These are phyloP conservation scores for Himalopsyche tibetana DNA, from an alignment of 2,888 invertebrate genomes.

Conservation along the genomic window DNA sequence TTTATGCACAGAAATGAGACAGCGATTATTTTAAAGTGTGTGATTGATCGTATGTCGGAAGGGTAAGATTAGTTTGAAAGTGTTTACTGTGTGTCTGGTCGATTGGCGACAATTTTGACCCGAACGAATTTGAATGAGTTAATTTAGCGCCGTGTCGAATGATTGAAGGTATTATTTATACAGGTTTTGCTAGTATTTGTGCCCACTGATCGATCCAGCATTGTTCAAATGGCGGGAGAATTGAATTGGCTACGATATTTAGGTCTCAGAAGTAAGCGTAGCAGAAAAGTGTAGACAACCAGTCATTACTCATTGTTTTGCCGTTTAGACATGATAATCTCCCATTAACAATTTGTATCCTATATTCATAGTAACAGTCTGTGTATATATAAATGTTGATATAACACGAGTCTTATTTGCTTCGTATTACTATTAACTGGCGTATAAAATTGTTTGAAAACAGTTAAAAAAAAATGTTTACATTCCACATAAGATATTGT, in stretches of 20 bases:
- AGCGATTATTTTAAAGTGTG: constrained; percentile 59
- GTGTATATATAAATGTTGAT: constrained; percentile 38
- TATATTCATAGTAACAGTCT: neutral
- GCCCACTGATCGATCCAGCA: neutral
- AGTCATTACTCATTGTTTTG: neutral
- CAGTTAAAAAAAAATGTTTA: constrained; percentile 49
- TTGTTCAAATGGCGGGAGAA: neutral
- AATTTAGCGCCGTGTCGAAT: constrained; percentile 10
- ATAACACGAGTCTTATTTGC: constrained; percentile 36
- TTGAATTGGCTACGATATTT: constrained; percentile 18
- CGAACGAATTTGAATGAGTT: constrained; percentile 9
- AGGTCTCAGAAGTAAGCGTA: constrained; percentile 16
- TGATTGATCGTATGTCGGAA: constrained; percentile 46
- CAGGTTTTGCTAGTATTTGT: neutral
- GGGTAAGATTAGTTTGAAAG: constrained; percentile 44
- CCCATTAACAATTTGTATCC: neutral
- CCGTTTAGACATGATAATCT: neutral
- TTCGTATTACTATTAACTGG: constrained; percentile 52
- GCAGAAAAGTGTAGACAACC: constrained; percentile 37
- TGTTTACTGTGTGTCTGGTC: constrained; percentile 8
- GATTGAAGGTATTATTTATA: constrained; percentile 15
- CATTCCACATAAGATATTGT: constrained; percentile 57
- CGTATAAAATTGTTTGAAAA: constrained; percentile 43
- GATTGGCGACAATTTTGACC: constrained; percentile 23
- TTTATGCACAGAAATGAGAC: constrained; percentile 51